A percentile compares a stretch with the other conserved stretches of the same genome.
Conservation (phyloP, 2,113 vertebrate species). For the Pantherophis guttatus region DNA sequence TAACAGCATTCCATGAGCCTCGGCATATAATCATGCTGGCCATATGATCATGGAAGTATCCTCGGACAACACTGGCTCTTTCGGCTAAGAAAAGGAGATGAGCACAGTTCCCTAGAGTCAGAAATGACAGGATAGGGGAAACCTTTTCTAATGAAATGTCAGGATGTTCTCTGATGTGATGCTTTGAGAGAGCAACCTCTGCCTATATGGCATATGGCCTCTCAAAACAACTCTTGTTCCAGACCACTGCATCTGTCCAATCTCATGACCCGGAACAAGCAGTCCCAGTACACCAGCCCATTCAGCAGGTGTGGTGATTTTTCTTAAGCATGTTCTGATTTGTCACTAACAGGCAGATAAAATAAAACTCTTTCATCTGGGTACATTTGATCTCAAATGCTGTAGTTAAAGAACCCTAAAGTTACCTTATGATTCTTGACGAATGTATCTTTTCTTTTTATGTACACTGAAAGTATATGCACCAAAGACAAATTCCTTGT, state of each 20-base stretch:
- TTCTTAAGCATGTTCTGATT: background rate
- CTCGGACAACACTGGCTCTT: background rate
- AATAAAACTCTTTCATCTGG: background rate
- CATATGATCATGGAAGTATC: background rate
- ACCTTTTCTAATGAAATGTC: conserved; percentile 66
- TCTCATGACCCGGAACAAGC: rapidly evolving
- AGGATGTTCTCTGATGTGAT: conserved; percentile 47
- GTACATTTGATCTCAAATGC: background rate
- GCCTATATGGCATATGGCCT: background rate
- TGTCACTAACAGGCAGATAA: background rate
- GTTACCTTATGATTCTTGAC: too few species aligned
- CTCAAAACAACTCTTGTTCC: background rate
- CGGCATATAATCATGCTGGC: background rate
- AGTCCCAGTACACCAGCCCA: conserved; percentile 4
- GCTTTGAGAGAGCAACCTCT: conserved; percentile 22
- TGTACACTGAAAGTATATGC: too few species aligned
- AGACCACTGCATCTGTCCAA: background rate
- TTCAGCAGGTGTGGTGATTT: background rate
- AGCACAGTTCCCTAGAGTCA: background rate
- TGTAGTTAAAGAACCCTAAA: background rate
- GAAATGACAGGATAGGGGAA: background rate
- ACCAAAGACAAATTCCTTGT: too few species aligned
- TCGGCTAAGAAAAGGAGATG: background rate
- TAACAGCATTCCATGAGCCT: background rate
- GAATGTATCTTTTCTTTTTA: too few species aligned